Conservation (phyloP, 2,113 vertebrate species). For the Colinus virginianus region DNA sequence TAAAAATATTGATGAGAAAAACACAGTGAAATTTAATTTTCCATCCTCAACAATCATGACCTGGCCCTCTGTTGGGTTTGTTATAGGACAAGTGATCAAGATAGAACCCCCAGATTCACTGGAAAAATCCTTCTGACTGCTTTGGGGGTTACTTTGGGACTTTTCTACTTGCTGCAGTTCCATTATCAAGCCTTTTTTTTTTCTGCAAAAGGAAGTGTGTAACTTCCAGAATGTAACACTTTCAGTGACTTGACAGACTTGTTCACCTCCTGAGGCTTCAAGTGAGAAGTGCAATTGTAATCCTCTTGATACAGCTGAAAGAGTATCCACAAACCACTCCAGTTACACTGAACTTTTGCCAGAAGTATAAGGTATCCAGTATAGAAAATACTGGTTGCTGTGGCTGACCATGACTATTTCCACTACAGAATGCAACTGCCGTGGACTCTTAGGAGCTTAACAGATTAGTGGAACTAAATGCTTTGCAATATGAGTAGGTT, state of each 20-base stretch:
- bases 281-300: neutral
- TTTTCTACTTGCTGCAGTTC: neutral
- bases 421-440: neutral
- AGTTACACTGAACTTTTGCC: neutral
- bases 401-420: neutral
- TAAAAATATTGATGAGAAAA: neutral
- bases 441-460: neutral
- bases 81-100: neutral
- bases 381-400: neutral
- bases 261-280: neutral
- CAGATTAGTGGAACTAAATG: neutral
- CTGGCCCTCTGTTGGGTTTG: neutral
- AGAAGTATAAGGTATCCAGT: neutral
- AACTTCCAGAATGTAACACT: neutral
- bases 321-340: neutral
- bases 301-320: neutral
- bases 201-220: neutral
- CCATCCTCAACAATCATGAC: rapidly evolving
- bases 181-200: neutral
- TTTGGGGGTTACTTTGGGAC: neutral
- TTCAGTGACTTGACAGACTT: neutral
- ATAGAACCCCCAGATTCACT: neutral
- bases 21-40: neutral
- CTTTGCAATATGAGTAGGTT: neutral
- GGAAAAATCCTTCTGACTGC: neutral